Evolutionary conservation across 1,140 invertebrate genomes (phyloP), one percentile per base, ranked within the genome.

Genomic region (Gonioctena quinquepunctata): DNA sequence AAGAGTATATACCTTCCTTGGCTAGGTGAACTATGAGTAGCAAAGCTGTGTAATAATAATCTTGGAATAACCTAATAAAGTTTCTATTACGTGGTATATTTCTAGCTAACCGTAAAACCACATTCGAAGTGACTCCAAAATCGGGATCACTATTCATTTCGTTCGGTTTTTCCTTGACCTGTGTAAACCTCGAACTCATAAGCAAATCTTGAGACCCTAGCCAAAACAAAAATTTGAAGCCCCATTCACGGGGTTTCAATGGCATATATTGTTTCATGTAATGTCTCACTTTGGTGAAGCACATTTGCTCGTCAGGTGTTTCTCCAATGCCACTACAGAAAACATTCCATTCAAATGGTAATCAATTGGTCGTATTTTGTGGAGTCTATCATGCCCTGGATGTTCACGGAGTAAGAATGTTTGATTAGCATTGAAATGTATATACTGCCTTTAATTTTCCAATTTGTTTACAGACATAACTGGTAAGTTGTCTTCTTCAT

Each of bases 241-340:
- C 82, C 73, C 79, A 80, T 69, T 84, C 85, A 56, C 81, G 76
- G 13, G 83, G 81, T 65, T 84, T 84, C 27, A 73, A 75, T 5
- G 72, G 77, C 28, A 74, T 52, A 57, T 76, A 76, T 60, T 77
- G 75, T 50, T 75, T 73, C 19, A 75, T 19, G 56, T 57, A 28
- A 62, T 70, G 66, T 26, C 66, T 2, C 8, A n/a, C 28, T n/a
- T 33, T 33, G 8, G 28, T 33, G 8, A n/a, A 7, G n/a, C 28
- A 33, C 28, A 13, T 33, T 33, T 33, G 28, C n/a, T 33, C n/a
- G 28, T 33, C 28, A 33, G 28, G n/a, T n/a, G 28, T 3, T 33
- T 33, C n/a, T 33, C 28, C 2, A 33, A 33, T 33, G 28, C 8
- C 8, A 33, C n/a, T 11, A 7, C n/a, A 11, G 8, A 33, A 33